Evolutionary conservation across 2,888 invertebrate species (phyloP).

Genomic region (Sesamia inferens): DNA sequence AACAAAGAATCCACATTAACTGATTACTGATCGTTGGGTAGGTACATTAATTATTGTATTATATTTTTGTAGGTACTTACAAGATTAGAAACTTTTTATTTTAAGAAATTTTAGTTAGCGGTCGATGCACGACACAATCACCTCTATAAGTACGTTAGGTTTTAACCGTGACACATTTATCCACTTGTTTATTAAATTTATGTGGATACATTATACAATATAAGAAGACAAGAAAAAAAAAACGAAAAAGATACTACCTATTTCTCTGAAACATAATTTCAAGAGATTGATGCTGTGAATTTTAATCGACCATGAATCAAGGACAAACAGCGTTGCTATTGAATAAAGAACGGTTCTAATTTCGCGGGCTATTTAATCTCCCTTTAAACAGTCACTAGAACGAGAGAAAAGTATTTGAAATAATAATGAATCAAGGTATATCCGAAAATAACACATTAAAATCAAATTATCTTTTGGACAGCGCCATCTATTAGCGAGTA

Average conservation of each 20-base stretch:
- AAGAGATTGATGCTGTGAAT: neutral
- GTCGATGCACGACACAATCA: no score
- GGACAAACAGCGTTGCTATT: neutral
- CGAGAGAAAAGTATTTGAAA: neutral
- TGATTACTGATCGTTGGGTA: neutral
- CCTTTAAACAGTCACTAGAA: neutral
- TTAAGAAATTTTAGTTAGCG: no score
- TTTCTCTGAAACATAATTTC: neutral
- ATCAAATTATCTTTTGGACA: neutral
- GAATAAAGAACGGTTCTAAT: neutral
- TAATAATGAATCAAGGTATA: neutral
- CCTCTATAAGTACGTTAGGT: no score
- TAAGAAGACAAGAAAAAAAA: no score
- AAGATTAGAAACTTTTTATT: no score
- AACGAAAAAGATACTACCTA: neutral
- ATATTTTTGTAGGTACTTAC: no score
- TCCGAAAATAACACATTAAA: no score
- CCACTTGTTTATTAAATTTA: no score
- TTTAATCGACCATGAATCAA: no score
- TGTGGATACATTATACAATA: no score
- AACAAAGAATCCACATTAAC: slow-evolving; percentile 9
- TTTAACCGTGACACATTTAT: no score
- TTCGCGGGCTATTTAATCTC: neutral
- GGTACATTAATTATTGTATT: no score
- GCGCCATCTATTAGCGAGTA: slow-evolving; percentile 23